A percentile compares a stretch with the other conserved stretches of the same genome.
Evolutionary conservation across 2,888 invertebrate species (phyloP).

Genomic region (Pyrocoelia pectoralis): DNA sequence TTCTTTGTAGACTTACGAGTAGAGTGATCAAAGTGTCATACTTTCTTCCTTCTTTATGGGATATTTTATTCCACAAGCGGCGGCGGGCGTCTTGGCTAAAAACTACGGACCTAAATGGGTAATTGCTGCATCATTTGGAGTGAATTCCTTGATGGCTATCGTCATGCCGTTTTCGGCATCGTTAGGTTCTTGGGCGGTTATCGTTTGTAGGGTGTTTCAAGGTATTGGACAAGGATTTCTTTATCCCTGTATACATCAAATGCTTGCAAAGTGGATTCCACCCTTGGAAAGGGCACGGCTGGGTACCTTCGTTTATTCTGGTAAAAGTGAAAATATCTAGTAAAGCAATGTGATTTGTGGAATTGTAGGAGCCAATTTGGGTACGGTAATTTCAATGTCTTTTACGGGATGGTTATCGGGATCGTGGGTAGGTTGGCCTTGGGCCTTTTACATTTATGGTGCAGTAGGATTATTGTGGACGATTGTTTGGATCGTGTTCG

Average conservation of each 20-base stretch:
- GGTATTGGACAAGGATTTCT: constrained; percentile 79
- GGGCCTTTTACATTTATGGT: constrained; percentile 74
- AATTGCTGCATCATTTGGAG: constrained; percentile 63
- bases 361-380: constrained; percentile 74
- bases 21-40: constrained; percentile 66
- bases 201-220: constrained; percentile 72
- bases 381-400: too few relatives aligned
- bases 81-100: constrained; percentile 75
- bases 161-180: constrained; percentile 73
- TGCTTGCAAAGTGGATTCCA: constrained; percentile 82
- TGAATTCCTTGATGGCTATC: constrained; percentile 71
- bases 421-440: constrained; percentile 73
- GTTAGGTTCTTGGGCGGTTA: constrained; percentile 70
- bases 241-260: constrained; percentile 74
- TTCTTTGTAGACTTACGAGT: constrained; percentile 62
- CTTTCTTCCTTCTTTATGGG: constrained; percentile 85
- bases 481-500: constrained; percentile 71
- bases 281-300: constrained; percentile 73
- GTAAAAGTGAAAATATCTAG: too few relatives aligned
- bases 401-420: too few relatives aligned
- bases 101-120: constrained; percentile 78
- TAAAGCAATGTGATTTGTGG: too few relatives aligned
- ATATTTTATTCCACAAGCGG: constrained; percentile 76
- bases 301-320: constrained; percentile 72
- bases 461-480: too few relatives aligned